Conservation (phyloP, 2,113 vertebrate species). For the Solea solea region DNA sequence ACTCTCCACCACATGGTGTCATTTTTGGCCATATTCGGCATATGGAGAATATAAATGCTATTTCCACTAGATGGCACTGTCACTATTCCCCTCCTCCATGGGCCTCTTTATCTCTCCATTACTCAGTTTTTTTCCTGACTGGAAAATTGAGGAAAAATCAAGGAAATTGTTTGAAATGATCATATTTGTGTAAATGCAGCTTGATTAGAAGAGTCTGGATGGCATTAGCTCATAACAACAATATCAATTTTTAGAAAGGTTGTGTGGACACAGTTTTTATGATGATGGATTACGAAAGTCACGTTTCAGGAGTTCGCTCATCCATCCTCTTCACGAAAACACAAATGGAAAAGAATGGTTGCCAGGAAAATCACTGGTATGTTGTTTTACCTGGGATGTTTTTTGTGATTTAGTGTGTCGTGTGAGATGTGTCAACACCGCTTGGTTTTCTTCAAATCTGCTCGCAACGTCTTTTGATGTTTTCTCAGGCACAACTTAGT, state of each 20-base stretch:
- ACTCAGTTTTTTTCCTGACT: too few species aligned
- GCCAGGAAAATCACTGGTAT: not conserved
- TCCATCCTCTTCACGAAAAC: conserved; percentile 4
- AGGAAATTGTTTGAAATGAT: too few species aligned
- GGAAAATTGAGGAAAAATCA: too few species aligned
- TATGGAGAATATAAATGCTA: too few species aligned
- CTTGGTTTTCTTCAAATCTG: conserved; percentile 17
- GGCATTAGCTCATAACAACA: conserved; percentile 1
- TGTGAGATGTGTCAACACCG: conserved; percentile 5
- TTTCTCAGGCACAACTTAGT: conserved; percentile 28
- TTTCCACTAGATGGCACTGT: too few species aligned
- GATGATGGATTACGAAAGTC: not conserved
- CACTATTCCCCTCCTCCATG: too few species aligned
- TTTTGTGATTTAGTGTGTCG: not conserved
- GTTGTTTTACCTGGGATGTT: not conserved
- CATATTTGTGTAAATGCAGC: not conserved
- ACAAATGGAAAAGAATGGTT: not conserved
- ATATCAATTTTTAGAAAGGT: conserved; percentile 4
- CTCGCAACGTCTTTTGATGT: conserved; percentile 25
- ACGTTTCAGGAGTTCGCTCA: not conserved
- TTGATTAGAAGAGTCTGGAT: not conserved
- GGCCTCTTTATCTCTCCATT: too few species aligned
- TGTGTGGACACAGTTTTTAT: not conserved
- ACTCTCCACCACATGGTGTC: too few species aligned
- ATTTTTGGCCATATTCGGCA: too few species aligned